Percentiles rank a stretch among this genome's conserved stretches.
phyloP scores from a whole-genome alignment of 2,888 invertebrate species.

The Venusia cambrica region DNA sequence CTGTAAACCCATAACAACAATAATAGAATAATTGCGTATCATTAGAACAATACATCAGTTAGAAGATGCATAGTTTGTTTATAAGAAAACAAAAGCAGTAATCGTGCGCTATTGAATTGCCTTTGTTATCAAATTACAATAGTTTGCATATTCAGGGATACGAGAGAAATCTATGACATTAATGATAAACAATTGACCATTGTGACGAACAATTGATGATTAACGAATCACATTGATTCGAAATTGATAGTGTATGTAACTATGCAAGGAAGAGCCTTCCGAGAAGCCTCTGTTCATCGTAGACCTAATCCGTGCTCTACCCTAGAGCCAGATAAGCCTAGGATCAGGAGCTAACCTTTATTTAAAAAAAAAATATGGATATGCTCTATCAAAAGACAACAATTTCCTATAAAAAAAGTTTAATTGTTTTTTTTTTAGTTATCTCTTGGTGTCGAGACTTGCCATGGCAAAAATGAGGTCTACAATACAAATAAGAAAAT shows the following conservation, averaged over 20 bases:
- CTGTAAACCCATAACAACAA: slow-evolving; percentile 36
- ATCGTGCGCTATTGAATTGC: slow-evolving; percentile 29
- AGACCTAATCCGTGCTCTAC: no score
- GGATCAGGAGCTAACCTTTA: no score
- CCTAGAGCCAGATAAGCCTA: no score
- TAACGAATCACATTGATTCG: slow-evolving; percentile 15
- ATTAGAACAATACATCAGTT: slow-evolving; percentile 31
- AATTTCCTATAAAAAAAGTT: no score
- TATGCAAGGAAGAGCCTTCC: no score
- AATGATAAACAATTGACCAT: slow-evolving; percentile 27
- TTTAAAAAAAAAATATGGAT: no score
- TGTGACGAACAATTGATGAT: slow-evolving; percentile 24
- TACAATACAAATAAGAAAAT: no score
- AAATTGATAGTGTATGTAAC: slow-evolving; percentile 2
- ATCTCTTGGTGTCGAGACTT: no score
- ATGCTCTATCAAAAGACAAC: no score
- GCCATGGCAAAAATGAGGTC: no score
- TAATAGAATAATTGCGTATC: slow-evolving; percentile 47
- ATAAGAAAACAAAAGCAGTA: slow-evolving; percentile 34
- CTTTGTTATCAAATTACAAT: slow-evolving; percentile 30
- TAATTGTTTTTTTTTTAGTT: no score
- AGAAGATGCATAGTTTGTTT: slow-evolving; percentile 23
- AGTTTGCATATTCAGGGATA: slow-evolving; percentile 24
- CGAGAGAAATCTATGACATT: slow-evolving; percentile 26
- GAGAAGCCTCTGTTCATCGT: no score